Conservation (phyloP, 2,888 invertebrate genomes). For the Meteorus cinctellus region DNA sequence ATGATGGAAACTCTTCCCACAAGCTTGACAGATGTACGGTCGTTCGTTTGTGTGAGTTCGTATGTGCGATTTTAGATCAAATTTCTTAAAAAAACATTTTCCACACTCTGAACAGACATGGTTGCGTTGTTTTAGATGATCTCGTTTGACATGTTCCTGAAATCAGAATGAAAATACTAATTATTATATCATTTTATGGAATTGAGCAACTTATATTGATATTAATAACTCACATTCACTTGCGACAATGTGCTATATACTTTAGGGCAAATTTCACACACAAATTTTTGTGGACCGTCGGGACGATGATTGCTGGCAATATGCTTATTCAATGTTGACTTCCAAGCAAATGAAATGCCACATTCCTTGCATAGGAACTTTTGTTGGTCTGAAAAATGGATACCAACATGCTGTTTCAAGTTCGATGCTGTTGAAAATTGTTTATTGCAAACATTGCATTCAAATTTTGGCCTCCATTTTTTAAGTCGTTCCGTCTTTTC, state of each 20-base stretch:
- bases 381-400: conserved; percentile 67
- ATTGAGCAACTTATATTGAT: neutral
- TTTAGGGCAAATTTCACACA: conserved; percentile 68
- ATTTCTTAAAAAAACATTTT: conserved; percentile 71
- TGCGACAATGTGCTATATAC: conserved; percentile 66
- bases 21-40: conserved; percentile 69
- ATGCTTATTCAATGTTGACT: conserved; percentile 71
- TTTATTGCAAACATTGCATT: conserved; percentile 68
- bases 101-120: conserved; percentile 67
- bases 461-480: conserved; percentile 55
- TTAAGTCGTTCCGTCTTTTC: conserved; percentile 33
- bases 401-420: conserved; percentile 70
- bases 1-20: conserved; percentile 70
- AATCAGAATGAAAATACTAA: conserved; percentile 26
- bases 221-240: conserved; percentile 63
- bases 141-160: conserved; percentile 70
- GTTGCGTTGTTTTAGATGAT: conserved; percentile 69
- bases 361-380: conserved; percentile 69
- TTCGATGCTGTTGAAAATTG: conserved; percentile 67
- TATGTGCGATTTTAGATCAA: conserved; percentile 70
- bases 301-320: conserved; percentile 64
- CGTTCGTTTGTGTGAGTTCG: conserved; percentile 70
- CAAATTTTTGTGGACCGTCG: conserved; percentile 64
- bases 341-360: conserved; percentile 70
- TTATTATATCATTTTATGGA: neutral